Conservation (phyloP, 2,888 invertebrate genomes). For the Polietes domitor region DNA sequence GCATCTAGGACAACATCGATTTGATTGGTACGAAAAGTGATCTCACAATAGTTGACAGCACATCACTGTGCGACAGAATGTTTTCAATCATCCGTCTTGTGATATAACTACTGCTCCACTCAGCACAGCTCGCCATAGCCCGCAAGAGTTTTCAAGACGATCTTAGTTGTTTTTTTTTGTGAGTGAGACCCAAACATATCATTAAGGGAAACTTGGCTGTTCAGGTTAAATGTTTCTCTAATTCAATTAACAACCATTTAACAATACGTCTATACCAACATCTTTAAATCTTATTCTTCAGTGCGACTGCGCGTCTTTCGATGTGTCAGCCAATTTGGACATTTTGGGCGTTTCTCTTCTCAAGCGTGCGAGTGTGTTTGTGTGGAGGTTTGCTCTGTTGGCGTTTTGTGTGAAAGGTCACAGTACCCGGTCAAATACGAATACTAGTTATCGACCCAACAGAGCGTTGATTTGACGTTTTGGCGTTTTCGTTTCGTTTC, state of each 20-base stretch:
- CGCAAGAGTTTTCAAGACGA: background rate
- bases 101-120: background rate
- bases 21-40: too few species aligned
- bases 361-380: background rate
- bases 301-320: background rate
- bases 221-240: constrained; percentile 37
- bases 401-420: constrained; percentile 47
- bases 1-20: too few species aligned
- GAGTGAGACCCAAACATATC: constrained; percentile 20
- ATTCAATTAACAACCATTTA: constrained; percentile 38
- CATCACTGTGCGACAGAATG: background rate
- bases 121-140: background rate
- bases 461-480: constrained; percentile 34
- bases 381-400: background rate
- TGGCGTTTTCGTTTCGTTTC: background rate
- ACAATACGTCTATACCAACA: constrained; percentile 15
- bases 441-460: constrained; percentile 30
- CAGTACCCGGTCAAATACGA: constrained; percentile 36
- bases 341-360: constrained; percentile 26
- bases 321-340: background rate
- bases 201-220: constrained; percentile 34
- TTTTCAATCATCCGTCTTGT: background rate
- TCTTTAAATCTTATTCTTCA: background rate
- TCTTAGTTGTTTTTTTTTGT: background rate
- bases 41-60: too few species aligned